Conservation (phyloP, 2,113 vertebrate species). For the Mastomys coucha region DNA sequence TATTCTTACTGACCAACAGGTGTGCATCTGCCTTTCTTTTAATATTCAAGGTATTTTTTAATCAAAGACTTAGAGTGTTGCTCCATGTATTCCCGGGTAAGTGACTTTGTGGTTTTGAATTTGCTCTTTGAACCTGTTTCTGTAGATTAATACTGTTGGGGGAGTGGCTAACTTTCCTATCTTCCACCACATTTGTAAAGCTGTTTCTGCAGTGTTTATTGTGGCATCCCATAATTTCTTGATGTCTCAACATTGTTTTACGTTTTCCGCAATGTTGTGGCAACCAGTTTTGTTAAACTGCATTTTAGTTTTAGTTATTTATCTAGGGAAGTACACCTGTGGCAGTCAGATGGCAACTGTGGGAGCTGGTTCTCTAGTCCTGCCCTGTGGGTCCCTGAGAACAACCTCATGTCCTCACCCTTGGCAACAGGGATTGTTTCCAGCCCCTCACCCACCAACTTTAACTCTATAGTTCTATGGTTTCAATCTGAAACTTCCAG, state of each 20-base stretch:
- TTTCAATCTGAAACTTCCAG: neutral
- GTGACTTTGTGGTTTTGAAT: neutral
- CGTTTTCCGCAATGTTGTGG: slow-evolving; percentile 1
- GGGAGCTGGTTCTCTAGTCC: neutral
- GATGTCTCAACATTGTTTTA: neutral
- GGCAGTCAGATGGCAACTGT: neutral
- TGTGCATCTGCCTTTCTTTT: neutral
- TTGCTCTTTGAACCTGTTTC: neutral
- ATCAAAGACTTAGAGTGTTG: neutral
- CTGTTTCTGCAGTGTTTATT: neutral
- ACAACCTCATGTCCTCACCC: too few species aligned
- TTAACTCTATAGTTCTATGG: neutral
- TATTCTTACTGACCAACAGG: neutral
- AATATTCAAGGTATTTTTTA: neutral
- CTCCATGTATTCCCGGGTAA: neutral
- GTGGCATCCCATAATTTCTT: neutral
- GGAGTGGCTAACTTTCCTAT: neutral
- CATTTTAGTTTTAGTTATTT: neutral
- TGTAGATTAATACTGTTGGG: neutral
- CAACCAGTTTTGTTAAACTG: neutral
- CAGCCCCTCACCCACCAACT: neutral
- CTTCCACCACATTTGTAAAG: neutral
- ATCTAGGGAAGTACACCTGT: neutral
- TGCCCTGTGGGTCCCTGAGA: neutral
- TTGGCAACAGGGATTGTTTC: neutral